Base-by-base conservation (phyloP, 2,888 invertebrate species). In the Synergus umbraculus region DNA sequence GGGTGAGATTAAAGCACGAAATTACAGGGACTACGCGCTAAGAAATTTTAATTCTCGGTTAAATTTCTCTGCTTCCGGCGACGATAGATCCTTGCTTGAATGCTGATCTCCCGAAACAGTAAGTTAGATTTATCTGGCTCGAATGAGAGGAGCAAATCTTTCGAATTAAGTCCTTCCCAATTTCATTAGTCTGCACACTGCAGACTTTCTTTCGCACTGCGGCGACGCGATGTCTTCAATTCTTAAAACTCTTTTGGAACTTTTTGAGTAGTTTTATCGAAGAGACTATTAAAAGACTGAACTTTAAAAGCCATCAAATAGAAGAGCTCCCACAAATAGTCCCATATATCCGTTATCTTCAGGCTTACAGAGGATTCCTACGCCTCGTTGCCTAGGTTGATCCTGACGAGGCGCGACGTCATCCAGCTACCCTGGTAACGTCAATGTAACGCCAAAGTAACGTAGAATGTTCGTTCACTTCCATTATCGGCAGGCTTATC, bases 41-140 rank as follows among this genome's bases (percentile, higher is more conserved):
- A 87, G 89, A 89, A 89, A 89, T 88, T 89, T 88, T 87, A 89
- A 89, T 88, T 88, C 88, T 37, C 86, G 85, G 86, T 87, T 87
- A 87, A 88, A 83, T 85, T 85, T 82, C 82, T n/a, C 44, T 46
- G 44, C 63, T 43, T 76, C 60, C 77, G 78, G 78, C 76, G 79
- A 69, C 82, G 79, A 83, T 83, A 80, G 83, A 83, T 81, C 79
- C 83, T 81, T 77, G 79, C 80, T 81, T 82, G 80, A 82, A 83
- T 81, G 79, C 83, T 83, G 81, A 81, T 81, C 79, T 81, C 58
- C 66, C 60, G 80, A 83, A 83, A 83, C 81, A 77, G 80, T 77
- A 82, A 82, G 82, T 83, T 78, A 81, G 81, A 83, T 83, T 82
- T 79, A 83, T 81, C 77, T 78, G 78, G 79, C 67, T 82, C 78